Conservation (phyloP, 2,113 vertebrate species). For the Laterallus jamaicensis region DNA sequence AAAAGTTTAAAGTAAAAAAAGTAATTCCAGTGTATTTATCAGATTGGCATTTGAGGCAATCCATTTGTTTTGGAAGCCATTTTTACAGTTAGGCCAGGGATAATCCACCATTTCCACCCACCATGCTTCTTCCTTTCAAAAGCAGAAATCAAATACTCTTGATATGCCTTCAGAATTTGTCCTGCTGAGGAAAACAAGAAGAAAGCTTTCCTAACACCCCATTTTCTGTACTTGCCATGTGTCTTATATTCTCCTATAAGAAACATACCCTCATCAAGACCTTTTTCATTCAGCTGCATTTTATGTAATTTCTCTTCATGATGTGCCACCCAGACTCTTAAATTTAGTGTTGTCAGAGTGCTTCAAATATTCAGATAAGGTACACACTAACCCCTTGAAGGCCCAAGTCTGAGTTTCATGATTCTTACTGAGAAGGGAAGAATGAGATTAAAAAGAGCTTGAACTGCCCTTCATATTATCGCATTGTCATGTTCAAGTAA, state of each 20-base stretch:
- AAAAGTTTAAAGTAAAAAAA: conserved; percentile 22
- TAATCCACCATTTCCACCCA: background rate
- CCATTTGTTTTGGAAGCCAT: background rate
- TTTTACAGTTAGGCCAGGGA: background rate
- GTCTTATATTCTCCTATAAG: background rate
- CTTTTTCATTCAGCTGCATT: background rate
- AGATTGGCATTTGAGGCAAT: background rate
- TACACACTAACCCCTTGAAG: background rate
- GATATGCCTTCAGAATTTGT: background rate
- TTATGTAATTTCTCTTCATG: conserved; percentile 2
- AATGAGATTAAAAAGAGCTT: background rate
- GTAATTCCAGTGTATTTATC: conserved; percentile 21
- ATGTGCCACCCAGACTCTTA: background rate
- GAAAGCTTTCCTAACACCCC: background rate
- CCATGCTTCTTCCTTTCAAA: background rate
- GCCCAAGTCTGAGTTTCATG: background rate
- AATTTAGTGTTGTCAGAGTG: conserved; percentile 19
- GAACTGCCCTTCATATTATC: background rate
- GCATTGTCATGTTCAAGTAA: background rate
- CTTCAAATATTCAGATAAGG: conserved; percentile 42
- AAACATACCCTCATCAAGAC: background rate
- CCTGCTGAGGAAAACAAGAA: background rate
- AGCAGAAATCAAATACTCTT: background rate
- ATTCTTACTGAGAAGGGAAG: conserved; percentile 5
- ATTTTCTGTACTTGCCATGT: background rate